Evolutionary conservation across 2,113 vertebrate genomes (phyloP), one percentile per base, ranked within the genome.

Genomic region (Tor tambroides): DNA sequence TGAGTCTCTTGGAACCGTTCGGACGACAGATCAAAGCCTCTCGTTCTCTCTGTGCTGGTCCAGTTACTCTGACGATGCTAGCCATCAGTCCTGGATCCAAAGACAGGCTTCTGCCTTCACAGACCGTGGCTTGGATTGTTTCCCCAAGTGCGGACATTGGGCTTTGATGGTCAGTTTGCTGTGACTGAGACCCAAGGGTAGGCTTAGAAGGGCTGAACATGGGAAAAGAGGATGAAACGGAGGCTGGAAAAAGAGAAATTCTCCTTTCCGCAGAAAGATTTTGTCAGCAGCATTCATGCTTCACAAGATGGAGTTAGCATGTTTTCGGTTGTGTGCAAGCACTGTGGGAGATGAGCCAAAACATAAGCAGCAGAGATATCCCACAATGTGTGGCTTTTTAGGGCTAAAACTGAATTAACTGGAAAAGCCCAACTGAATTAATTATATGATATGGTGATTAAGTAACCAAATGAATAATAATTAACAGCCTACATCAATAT

Each of bases 151-250:
- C 30, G 41, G 54, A 14, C 63, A 41, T 35, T 21, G 17, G 72
- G 79, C 69, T 81, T 82, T 81, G 67, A 87, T 74, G 51, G 49
- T 61, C 54, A 43, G 69, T 87, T 86, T 74, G 49, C 85, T 86
- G 77, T 80, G 76, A 41, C 63, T 86, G 78, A 74, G 65, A 51
- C 78, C 63, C 78, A 75, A 51, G 49, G 79, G 79, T 26, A 61
- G 41, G 71, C 86, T 82, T 80, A 81, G 67, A 10, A 49, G 12
- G 19, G 35, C n/a, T 85, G 67, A 81, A 61, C 85, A 72, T 81
- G 43, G 28, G 30, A 49, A 83, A 19, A 32, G 15, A 63, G 38
- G 54, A 87, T 87, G 19, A 76, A 83, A 63, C 3, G 19, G n/a
- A 72, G 4, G 54, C 63, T 2, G 5, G 11, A 61, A 81, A 32